Base-by-base conservation (phyloP, 2,888 invertebrate genomes). In the Lithophane semibrunnea region DNA sequence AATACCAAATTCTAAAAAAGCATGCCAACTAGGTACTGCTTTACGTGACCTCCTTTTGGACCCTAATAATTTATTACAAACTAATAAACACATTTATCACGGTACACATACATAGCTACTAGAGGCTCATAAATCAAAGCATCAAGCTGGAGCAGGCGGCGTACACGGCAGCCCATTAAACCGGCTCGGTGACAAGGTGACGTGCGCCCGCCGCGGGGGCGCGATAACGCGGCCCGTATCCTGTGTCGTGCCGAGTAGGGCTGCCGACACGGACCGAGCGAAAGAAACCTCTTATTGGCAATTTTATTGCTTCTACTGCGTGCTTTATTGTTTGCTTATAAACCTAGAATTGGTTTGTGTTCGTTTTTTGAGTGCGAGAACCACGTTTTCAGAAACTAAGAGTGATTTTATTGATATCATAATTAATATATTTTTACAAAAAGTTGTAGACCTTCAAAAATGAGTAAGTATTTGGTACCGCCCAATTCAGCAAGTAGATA, bases 141-240 rank as follows among this genome's bases (percentile, higher is more conserved):
- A 94, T 94, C 95, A 95, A 95, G 91, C 89, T 84, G 83, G 73
- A 79, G 86, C 88, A 86, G 91, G 85, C 93, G 91, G 87, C 85
- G 93, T 94, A 94, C 90, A 91, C 93, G 89, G 94, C 94, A 93
- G 94, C 94, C 94, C 95, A 96, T 96, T 96, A 96, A 94, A 95
- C 92, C 93, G 95, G 94, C 93, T 94, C 95, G 95, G 96, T 95
- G 96, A 96, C 96, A 95, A 95, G 96, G 95, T 95, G 96, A 95
- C 95, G 95, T 91, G 91, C 89, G 90, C 92, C 92, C 92, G 91
- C 92, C 92, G 93, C 93, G 92, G 92, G 92, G 93, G 94, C 92
- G 94, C 94, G 94, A 95, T 94, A 94, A 93, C 93, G 94, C 91
- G 93, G 93, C 94, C 93, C 94, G 94, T 94, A 93, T 93, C 94